These are phyloP conservation scores for Mimachlamys varia DNA, from an alignment of 2,888 invertebrate species.

Conservation along the genomic window DNA sequence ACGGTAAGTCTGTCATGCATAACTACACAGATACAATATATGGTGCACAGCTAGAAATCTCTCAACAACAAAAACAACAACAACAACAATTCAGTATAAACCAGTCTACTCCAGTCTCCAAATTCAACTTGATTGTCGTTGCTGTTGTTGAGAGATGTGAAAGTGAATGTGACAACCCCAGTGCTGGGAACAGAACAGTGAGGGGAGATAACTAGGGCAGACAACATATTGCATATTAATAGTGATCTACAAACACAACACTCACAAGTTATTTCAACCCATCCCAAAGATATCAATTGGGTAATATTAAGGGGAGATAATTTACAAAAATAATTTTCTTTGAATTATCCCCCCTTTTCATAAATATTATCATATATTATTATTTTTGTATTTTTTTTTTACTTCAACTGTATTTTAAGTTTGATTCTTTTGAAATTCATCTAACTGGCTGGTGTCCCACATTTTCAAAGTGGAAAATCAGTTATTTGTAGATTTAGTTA, in stretches of 20 bases:
- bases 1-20: conserved; percentile 49
- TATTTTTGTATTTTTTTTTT: too few species aligned
- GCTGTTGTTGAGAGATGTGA: conserved; percentile 16
- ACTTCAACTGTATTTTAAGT: too few species aligned
- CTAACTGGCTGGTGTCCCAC: too few species aligned
- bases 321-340: background rate
- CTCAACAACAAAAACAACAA: conserved; percentile 32
- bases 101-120: background rate
- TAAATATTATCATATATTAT: too few species aligned
- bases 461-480: too few species aligned
- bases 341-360: too few species aligned
- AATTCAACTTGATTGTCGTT: too few species aligned
- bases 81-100: background rate
- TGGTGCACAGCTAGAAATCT: background rate
- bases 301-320: background rate
- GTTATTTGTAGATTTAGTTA: too few species aligned
- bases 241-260: background rate
- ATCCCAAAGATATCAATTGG: background rate
- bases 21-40: conserved; percentile 1
- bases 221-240: background rate
- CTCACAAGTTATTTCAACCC: background rate
- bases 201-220: background rate
- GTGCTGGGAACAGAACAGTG: background rate
- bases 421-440: too few species aligned
- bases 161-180: background rate